Base-by-base conservation (phyloP, 2,888 invertebrate species). In the Macrostomum cliftonense region DNA sequence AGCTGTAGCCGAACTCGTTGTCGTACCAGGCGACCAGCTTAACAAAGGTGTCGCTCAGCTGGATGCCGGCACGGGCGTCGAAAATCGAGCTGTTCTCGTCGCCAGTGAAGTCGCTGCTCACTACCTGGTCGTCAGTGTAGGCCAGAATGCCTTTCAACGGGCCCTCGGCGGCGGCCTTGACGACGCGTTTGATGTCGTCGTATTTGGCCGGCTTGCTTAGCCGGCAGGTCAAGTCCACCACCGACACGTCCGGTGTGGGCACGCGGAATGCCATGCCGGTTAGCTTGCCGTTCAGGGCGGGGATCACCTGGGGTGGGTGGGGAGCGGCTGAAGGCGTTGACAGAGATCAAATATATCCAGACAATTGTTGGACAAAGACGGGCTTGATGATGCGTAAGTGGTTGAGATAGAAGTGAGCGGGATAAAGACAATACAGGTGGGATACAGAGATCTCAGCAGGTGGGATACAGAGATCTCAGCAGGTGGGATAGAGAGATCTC, bases 221-320 rank as follows among this genome's bases (percentile, higher is more conserved):
- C 50, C 70, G 67, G 57, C 81, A 83, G 48, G 95, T 97, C 63
- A 97, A 77, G 71, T 97, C 95, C 39, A 97, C 95, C 45, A 97
- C 95, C 0, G 95, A 97, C 1, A 95, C 95, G 72, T 97, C 88
- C 54, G 88, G 79, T 49, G 83, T 83, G 45, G 95, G 95, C 16
- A 97, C 95, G 71, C 95, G 83, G 86, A 97, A 97, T 57, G 95
- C 93, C 95, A 95, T 95, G 63, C 95, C 97, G 54, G 95, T 95
- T 55, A 97, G 77, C 73, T 95, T 95, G 60, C 73, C 95, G 64
- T 93, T 89, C 54, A 97, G 77, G 53, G 82, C 80, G 51, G 95
- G 95, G 72, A 97, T 95, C 59, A 97, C 95, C 19, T 40, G 16
- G 28, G 9, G 4, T 28, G n/a, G n/a, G n/a, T n/a, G n/a, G n/a